phyloP scores from a whole-genome alignment of 2,888 invertebrate species.

The Syrista parreyssii region DNA sequence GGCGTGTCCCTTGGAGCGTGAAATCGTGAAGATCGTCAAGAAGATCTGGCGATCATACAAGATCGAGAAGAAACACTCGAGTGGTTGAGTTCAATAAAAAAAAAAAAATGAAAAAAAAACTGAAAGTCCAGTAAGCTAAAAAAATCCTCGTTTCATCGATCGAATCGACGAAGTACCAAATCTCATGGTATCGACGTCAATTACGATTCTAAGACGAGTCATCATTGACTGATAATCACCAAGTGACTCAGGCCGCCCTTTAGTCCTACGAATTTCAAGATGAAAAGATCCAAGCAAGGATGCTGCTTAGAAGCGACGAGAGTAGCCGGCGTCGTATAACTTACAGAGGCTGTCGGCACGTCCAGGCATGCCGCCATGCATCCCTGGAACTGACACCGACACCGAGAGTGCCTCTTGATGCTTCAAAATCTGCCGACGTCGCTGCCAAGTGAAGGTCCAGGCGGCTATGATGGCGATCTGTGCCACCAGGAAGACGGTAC shows the following conservation, averaged over 20 bases:
- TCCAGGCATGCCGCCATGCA: slow-evolving; percentile 69
- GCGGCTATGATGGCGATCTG: slow-evolving; percentile 89
- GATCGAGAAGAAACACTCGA: background rate
- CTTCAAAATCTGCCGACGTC: slow-evolving; percentile 75
- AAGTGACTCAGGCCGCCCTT: background rate
- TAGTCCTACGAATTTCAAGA: background rate
- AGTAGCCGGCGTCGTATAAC: slow-evolving; percentile 88
- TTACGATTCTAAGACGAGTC: background rate
- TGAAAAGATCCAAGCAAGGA: background rate
- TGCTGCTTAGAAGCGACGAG: slow-evolving; percentile 73
- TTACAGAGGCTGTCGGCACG: slow-evolving; percentile 85
- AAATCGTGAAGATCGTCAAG: background rate
- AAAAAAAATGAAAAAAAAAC: background rate
- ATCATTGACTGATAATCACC: background rate
- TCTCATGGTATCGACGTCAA: background rate
- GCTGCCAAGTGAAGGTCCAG: slow-evolving; percentile 90
- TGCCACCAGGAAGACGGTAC: slow-evolving; percentile 85
- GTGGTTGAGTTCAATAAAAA: background rate
- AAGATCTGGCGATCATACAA: background rate
- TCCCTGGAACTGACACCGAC: slow-evolving; percentile 74
- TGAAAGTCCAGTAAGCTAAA: background rate
- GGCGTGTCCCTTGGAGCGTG: background rate
- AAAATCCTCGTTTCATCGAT: background rate
- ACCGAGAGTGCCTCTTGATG: slow-evolving; percentile 73
- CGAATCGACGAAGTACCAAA: background rate